These are phyloP conservation scores for Acrocera orbiculus DNA, from an alignment of 2,888 invertebrate genomes.

Conservation along the genomic window DNA sequence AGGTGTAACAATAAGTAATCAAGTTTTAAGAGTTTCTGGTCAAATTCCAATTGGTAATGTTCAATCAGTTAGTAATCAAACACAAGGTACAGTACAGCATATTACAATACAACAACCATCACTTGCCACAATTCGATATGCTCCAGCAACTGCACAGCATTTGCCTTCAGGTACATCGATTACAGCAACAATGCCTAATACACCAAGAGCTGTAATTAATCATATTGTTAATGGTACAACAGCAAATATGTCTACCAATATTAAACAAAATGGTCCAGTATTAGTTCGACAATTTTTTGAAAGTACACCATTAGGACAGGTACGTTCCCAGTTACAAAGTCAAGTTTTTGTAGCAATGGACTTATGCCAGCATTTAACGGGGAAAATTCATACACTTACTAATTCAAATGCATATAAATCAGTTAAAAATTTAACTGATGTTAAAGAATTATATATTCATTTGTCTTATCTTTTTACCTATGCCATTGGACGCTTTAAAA, in stretches of 20 bases:
- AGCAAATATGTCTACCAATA: too few relatives aligned
- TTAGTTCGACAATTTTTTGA: conserved; percentile 23
- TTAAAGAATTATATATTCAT: conserved; percentile 31
- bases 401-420: conserved; percentile 31
- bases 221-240: conserved; percentile 4
- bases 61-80: neutral
- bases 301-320: conserved; percentile 22
- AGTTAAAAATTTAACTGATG: conserved; percentile 24
- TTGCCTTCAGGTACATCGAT: conserved; percentile 1
- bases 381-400: conserved; percentile 28
- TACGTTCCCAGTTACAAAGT: conserved; percentile 25
- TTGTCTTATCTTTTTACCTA: conserved; percentile 29
- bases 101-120: conserved; percentile 6
- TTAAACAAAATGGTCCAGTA: too few relatives aligned
- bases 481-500: conserved; percentile 29
- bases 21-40: conserved; percentile 3
- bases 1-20: conserved; percentile 8
- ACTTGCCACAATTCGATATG: conserved; percentile 9
- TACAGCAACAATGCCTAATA: conserved; percentile 2
- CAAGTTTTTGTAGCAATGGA: conserved; percentile 29
- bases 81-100: conserved; percentile 8
- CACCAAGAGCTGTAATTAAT: neutral
- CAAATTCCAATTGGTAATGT: conserved; percentile 3
- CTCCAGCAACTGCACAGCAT: conserved; percentile 4
- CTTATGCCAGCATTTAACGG: conserved; percentile 28